A percentile compares a stretch with the other conserved stretches of the same genome.
Conservation (phyloP, 2,888 invertebrate species). For the Andricus quercusramuli region DNA sequence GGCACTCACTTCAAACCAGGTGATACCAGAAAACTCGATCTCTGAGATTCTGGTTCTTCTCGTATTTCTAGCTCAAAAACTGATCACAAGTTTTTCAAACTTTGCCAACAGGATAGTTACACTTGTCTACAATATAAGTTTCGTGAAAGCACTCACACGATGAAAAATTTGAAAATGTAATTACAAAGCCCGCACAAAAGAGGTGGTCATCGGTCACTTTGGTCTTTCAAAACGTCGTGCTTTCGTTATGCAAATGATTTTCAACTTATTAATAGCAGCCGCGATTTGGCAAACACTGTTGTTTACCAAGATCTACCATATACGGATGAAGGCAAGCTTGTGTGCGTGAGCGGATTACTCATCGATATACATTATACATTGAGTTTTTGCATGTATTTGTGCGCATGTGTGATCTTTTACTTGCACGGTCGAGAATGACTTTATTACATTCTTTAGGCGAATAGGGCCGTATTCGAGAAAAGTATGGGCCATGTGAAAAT, state of each 20-base stretch:
- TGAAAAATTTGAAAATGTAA: not conserved
- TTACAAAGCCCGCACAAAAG: not conserved
- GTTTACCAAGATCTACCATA: conserved; percentile 74
- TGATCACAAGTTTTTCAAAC: not conserved
- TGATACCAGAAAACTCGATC: no score
- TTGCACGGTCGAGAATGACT: conserved; percentile 8
- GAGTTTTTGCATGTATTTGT: not conserved
- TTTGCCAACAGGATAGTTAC: not conserved
- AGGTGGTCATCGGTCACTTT: not conserved
- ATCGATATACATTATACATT: not conserved
- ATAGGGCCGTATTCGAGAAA: conserved; percentile 16
- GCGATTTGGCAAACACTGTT: conserved; percentile 76
- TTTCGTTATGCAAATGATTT: conserved; percentile 70
- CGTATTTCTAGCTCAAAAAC: not conserved
- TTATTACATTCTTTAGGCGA: conserved; percentile 9
- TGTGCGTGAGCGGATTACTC: conserved; percentile 44
- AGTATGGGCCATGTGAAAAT: not conserved
- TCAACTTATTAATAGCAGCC: conserved; percentile 72
- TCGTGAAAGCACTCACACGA: not conserved
- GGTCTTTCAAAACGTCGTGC: conserved; percentile 33
- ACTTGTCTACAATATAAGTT: not conserved
- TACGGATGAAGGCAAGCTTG: conserved; percentile 61
- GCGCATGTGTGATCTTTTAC: not conserved
- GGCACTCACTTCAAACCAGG: not conserved
- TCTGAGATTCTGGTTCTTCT: not conserved